phyloP scores from a whole-genome alignment of 2,797 vertebrate genomes.

The Bradypus variegatus region DNA sequence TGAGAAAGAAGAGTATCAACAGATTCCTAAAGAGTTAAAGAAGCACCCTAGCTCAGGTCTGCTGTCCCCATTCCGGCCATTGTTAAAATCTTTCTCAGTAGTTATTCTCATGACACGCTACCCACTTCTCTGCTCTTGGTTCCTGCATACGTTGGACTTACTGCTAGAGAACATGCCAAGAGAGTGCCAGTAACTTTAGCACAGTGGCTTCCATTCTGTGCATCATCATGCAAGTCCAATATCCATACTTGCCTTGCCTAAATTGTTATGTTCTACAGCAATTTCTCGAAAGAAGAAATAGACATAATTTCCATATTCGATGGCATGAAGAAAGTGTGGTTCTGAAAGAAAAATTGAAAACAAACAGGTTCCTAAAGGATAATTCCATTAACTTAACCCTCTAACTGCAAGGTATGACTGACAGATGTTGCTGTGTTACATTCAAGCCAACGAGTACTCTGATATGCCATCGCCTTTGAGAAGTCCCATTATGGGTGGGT shows the following conservation, averaged over 20 bases:
- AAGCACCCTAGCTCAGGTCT: conserved; percentile 43
- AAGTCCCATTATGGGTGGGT: conserved; percentile 27
- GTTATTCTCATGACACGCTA: not conserved
- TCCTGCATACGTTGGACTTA: not conserved
- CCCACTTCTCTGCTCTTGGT: not conserved
- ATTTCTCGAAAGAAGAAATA: conserved; percentile 99
- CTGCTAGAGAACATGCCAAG: not conserved
- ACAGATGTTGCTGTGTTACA: not conserved
- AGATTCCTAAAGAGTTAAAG: conserved; percentile 55
- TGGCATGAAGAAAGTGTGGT: conserved; percentile 97
- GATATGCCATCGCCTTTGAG: not conserved
- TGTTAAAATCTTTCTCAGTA: conserved; percentile 13
- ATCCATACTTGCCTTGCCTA: conserved; percentile 88
- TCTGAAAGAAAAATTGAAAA: conserved; percentile 78
- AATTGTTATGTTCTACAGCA: conserved; percentile 95
- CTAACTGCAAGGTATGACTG: not conserved
- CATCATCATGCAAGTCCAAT: not conserved
- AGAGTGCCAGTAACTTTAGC: not conserved
- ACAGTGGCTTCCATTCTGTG: not conserved
- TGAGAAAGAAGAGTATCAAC: conserved; percentile 15
- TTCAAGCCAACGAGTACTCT: not conserved
- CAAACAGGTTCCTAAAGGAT: conserved; percentile 46
- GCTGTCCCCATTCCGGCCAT: not conserved
- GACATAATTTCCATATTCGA: conserved; percentile 96
- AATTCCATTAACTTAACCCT: not conserved